These are phyloP conservation scores for Lasaia peninsularis DNA, from an alignment of 1,140 invertebrate species.

Conservation along the genomic window DNA sequence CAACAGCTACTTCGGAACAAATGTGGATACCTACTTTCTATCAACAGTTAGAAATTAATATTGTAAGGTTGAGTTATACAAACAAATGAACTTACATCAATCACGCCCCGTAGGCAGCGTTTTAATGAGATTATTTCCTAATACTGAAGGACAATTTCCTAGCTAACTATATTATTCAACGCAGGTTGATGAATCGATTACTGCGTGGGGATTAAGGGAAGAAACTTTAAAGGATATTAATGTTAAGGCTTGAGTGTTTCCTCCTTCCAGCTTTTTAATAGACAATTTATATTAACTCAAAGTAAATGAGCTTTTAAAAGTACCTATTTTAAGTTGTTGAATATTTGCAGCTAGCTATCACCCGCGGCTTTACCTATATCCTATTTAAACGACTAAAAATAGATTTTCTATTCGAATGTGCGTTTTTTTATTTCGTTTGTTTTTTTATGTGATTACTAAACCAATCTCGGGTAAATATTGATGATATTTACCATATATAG, in stretches of 20 bases:
- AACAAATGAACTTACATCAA: slow-evolving; percentile 46
- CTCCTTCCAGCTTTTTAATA: slow-evolving; percentile 3
- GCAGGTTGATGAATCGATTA: slow-evolving; percentile 30
- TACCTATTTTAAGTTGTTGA: background rate
- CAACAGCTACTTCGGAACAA: no score
- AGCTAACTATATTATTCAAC: slow-evolving; percentile 37
- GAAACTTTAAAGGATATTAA: slow-evolving; percentile 23
- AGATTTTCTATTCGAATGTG: no score
- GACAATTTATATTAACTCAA: background rate
- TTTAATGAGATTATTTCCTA: slow-evolving; percentile 65
- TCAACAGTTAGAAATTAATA: slow-evolving; percentile 17
- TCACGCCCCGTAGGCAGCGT: slow-evolving; percentile 42
- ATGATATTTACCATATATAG: no score
- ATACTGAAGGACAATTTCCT: slow-evolving; percentile 60
- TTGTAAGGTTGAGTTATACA: slow-evolving; percentile 8
- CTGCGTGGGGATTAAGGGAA: slow-evolving; percentile 20
- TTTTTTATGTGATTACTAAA: no score
- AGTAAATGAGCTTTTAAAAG: background rate
- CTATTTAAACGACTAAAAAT: no score
- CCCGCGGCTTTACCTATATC: no score
- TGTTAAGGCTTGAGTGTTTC: slow-evolving; percentile 9
- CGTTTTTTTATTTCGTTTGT: no score
- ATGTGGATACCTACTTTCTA: no score
- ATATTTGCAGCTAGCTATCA: no score
- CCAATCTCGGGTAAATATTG: no score